phyloP scores from a whole-genome alignment of 2,888 invertebrate genomes.

The Apamea sordens region DNA sequence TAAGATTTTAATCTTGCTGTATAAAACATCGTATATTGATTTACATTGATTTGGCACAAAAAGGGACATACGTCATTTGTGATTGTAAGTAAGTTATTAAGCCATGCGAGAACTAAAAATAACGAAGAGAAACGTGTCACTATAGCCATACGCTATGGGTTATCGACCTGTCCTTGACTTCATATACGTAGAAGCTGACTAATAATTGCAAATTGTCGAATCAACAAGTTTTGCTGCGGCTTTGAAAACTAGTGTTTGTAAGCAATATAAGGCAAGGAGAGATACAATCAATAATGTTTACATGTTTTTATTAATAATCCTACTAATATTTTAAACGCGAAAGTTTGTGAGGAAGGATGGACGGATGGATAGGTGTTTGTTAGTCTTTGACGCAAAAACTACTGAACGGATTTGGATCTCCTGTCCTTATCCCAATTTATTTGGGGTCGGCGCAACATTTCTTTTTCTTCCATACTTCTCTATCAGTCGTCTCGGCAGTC shows the following conservation, averaged over 20 bases:
- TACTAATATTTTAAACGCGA: neutral
- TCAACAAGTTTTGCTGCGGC: neutral
- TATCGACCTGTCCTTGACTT: constrained; percentile 57
- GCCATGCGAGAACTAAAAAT: constrained; percentile 31
- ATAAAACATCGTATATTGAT: constrained; percentile 7
- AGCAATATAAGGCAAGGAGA: neutral
- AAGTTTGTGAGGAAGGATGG: too few relatives aligned
- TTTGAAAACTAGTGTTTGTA: neutral
- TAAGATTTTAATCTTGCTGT: constrained; percentile 20
- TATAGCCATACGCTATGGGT: constrained; percentile 40
- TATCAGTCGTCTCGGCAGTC: neutral
- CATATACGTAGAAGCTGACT: neutral
- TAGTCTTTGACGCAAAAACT: too few relatives aligned
- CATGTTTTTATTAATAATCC: neutral
- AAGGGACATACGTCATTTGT: neutral
- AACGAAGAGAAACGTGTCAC: constrained; percentile 50
- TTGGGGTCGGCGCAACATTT: neutral
- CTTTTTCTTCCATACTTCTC: neutral
- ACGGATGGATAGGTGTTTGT: too few relatives aligned
- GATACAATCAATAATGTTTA: neutral
- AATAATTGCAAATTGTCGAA: constrained; percentile 31
- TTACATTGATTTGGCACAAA: constrained; percentile 11
- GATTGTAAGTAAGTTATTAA: constrained; percentile 7
- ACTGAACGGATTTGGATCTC: too few relatives aligned
- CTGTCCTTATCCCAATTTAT: neutral